Base-by-base conservation (phyloP, 2,113 vertebrate genomes). In the Origma solitaria region DNA sequence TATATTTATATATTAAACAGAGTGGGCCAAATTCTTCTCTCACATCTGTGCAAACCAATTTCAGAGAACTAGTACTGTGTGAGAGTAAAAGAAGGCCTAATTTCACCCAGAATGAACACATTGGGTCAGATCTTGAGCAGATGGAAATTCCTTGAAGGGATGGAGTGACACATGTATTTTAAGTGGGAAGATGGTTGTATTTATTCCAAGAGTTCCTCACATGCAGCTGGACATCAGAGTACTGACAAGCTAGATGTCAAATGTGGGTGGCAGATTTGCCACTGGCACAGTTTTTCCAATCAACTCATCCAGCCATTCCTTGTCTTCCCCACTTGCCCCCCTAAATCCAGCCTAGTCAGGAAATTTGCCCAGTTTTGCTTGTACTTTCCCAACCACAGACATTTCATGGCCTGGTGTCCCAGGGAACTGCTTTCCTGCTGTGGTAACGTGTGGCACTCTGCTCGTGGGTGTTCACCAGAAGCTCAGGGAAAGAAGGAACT, bases 1-100 rank as follows among this genome's bases (percentile, higher is more conserved):
- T 86, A 61, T 96, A 92, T 85, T 81, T 92, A 68, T 84, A 78
- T 85, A 90, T 95, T 95, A 91, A 94, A 96, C 89, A 96, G 82
- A 96, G 95, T 64, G 70, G 95, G 77, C 61, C 70, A 75, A 69
- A 76, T 95, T 87, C 64, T 95, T 86, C 89, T 62, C 81, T 94
- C 76, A 49, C 54, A 82, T 30, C 57, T 73, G 69, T 95, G 90
- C 89, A 95, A 95, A 94, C 35, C 49, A 72, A 62, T 94, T 92
- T 81, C 68, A 86, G 84, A 91, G 56, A 90, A 68, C 23, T 70
- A 49, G 50, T 76, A 33, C 21, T 49, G 37, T 78, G 53, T 90
- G 83, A 92, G 69, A 76, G 69, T n/a, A 79, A 78, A 82, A 92
- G 65, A 57, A 37, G 90, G 86, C 77, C 38, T 90, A 49, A 85